phyloP scores from a whole-genome alignment of 2,797 vertebrate species.

The Poeciliopsis turneri region DNA sequence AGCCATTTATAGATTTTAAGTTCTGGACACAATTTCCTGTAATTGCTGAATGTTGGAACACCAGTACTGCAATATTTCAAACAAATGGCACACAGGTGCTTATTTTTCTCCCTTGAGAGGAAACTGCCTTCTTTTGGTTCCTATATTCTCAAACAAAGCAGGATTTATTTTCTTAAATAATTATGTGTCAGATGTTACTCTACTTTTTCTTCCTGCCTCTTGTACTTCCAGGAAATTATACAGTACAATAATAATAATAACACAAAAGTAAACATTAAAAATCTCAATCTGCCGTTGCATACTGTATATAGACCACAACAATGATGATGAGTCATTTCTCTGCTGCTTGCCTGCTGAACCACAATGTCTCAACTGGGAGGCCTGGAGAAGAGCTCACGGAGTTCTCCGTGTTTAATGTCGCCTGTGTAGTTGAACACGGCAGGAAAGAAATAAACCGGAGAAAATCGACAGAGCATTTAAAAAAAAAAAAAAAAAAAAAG shows the following conservation, averaged over 20 bases:
- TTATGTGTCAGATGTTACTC: not conserved
- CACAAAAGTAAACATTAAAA: not conserved
- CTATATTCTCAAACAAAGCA: slow-evolving; percentile 57
- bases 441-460: not conserved
- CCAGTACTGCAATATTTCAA: slow-evolving; percentile 16
- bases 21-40: not conserved
- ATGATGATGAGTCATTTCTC: not conserved
- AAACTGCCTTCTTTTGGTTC: slow-evolving; percentile 17
- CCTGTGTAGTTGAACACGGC: not conserved
- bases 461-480: not conserved
- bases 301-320: not conserved
- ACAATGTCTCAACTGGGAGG: not conserved
- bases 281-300: not conserved
- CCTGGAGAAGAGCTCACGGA: not conserved
- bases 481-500: not conserved
- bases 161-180: not conserved
- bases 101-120: slow-evolving; percentile 15
- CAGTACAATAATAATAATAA: not conserved
- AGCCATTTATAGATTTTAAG: not conserved
- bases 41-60: not conserved
- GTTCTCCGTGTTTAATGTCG: not conserved
- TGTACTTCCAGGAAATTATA: slow-evolving; percentile 8
- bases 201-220: slow-evolving; percentile 5
- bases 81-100: slow-evolving; percentile 19
- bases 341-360: not conserved